Base-by-base conservation (phyloP, 2,888 invertebrate species). In the Papilio gigon region DNA sequence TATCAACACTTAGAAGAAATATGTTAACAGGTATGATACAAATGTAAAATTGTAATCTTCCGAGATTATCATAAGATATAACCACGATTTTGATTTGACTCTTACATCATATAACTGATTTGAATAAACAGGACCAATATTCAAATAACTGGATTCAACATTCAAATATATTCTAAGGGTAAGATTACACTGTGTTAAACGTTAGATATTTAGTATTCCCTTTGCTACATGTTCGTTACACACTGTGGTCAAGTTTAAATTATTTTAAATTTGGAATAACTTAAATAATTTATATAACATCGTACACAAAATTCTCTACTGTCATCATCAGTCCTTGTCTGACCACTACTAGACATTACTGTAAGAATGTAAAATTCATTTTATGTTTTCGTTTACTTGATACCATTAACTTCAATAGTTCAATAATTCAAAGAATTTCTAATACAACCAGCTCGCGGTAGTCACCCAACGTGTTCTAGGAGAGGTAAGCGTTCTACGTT, bases 151-250 rank as follows among this genome's bases (percentile, higher is more conserved):
- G 58, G 58, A 35, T 44, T 58, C 25, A 27, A 63, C 59, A 63
- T 68, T 68, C 64, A 68, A 67, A 70, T 63, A 22, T n/a, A 17
- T 58, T 56, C 30, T 58, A 60, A 37, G 40, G 33, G 56, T 44
- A 4, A 35, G 63, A 33, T 50, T 35, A 60, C 65, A 59, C 27
- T 69, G 58, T 73, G 71, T 74, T 71, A 71, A 70, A 64, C 72
- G 72, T 73, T 70, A 71, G 67, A 61, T 53, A 17, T 53, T 53
- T 30, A 2, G 9, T 0, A 50, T 50, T 30, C 2, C n/a, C n/a
- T 53, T 25, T 4, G n/a, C 8, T 8, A n/a, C 30, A 27, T 53
- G 27, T n/a, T 30, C 25, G 5, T 27, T 1, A 1, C 14, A 53
- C 8, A 53, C 2, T n/a, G 8, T 17, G 4, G 8, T n/a, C 2